Evolutionary conservation across 2,888 invertebrate species (phyloP).

Genomic region (Chelonus formosanus): DNA sequence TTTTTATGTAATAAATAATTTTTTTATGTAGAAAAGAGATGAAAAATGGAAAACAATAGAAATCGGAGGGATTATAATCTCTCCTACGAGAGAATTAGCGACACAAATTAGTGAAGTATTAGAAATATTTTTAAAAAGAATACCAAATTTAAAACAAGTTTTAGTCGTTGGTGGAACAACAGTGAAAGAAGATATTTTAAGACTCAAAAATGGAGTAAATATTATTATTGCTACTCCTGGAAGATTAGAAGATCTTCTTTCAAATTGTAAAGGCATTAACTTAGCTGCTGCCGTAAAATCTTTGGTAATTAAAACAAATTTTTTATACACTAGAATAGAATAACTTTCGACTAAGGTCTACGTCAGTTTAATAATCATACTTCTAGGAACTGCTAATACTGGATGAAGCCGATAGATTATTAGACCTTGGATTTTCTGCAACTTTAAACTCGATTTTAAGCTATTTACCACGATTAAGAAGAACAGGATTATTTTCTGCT

Average conservation of each 20-base stretch:
- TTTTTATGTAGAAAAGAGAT: constrained; percentile 68
- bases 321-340: background rate
- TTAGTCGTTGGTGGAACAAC: constrained; percentile 85
- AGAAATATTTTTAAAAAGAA: constrained; percentile 64
- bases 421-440: constrained; percentile 91
- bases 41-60: constrained; percentile 76
- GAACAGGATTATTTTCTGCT: constrained; percentile 98
- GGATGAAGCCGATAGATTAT: constrained; percentile 95
- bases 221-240: constrained; percentile 96
- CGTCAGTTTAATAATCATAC: background rate
- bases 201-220: constrained; percentile 78
- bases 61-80: constrained; percentile 89
- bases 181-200: constrained; percentile 78
- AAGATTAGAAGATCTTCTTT: constrained; percentile 84
- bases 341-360: no score
- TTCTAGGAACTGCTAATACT: constrained; percentile 87
- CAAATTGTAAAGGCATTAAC: constrained; percentile 75
- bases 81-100: constrained; percentile 96
- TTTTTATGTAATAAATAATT: no score
- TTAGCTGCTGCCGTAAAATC: constrained; percentile 79
- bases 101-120: constrained; percentile 83
- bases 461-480: constrained; percentile 89
- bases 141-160: constrained; percentile 68
- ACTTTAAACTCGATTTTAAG: constrained; percentile 88
- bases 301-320: constrained; percentile 69